Conservation (phyloP, 2,113 vertebrate genomes). For the Pedetes capensis region DNA sequence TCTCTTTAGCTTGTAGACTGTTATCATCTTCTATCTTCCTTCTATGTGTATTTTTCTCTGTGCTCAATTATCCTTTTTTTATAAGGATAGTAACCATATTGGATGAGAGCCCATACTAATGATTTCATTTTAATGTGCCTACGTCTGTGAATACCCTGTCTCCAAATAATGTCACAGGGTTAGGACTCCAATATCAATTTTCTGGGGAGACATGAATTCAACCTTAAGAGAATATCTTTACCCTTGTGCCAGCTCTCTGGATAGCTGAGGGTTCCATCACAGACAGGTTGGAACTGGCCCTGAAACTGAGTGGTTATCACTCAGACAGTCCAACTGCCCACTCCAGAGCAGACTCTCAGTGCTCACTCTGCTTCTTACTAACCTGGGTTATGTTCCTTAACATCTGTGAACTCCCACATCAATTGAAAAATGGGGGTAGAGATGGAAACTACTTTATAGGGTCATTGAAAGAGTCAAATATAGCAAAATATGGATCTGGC, state of each 20-base stretch:
- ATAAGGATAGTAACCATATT: neutral
- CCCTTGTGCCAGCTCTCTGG: neutral
- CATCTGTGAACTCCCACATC: constrained; percentile 10
- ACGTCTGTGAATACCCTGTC: neutral
- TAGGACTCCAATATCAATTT: neutral
- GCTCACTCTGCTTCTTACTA: neutral
- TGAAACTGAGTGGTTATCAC: neutral
- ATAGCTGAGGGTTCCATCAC: neutral
- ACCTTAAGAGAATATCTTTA: neutral
- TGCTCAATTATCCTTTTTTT: neutral
- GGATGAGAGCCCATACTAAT: neutral
- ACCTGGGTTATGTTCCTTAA: neutral
- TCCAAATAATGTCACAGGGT: neutral
- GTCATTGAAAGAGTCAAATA: neutral
- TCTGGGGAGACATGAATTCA: neutral
- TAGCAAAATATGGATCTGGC: neutral
- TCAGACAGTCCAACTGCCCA: neutral
- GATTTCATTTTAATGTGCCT: neutral
- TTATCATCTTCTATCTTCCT: neutral
- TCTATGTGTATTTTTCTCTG: neutral
- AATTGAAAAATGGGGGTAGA: neutral
- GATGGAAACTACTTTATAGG: neutral
- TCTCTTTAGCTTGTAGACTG: neutral
- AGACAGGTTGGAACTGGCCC: neutral
- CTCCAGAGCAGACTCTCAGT: neutral